Percentiles rank a stretch among this genome's conserved stretches.
These are phyloP conservation scores for Beroe forskalii DNA, from an alignment of 37 sponge, comb jelly and placozoan genomes.

Conservation along the genomic window DNA sequence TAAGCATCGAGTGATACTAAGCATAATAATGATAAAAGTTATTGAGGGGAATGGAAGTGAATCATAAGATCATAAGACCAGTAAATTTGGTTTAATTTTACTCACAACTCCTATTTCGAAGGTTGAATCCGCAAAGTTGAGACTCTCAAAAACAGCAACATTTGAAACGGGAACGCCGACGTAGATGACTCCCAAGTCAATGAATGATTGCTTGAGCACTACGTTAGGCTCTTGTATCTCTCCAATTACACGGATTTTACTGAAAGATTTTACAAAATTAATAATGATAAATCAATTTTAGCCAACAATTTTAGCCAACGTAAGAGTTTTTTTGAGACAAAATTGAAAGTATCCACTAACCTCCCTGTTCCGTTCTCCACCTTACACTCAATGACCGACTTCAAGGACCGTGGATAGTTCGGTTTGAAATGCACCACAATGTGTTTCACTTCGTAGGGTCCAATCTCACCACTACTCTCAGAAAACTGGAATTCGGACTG, in stretches of 20 bases:
- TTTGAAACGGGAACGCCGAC: conserved; percentile 25
- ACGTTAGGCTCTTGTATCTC: conserved; percentile 58
- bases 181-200: conserved; percentile 26
- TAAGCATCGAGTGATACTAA: too few relatives aligned
- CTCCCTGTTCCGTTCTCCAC: conserved; percentile 47
- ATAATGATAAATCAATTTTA: too few relatives aligned
- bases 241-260: conserved; percentile 13
- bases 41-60: background rate
- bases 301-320: too few relatives aligned
- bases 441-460: conserved; percentile 22
- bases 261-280: too few relatives aligned
- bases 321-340: too few relatives aligned
- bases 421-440: conserved; percentile 11
- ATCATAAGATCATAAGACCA: too few relatives aligned
- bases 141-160: conserved; percentile 21
- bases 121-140: conserved; percentile 60
- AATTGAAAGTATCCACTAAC: background rate
- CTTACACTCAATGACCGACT: conserved; percentile 32
- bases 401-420: conserved; percentile 10
- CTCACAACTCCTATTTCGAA: background rate
- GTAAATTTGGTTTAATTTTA: too few relatives aligned
- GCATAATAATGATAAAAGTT: too few relatives aligned
- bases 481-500: conserved; percentile 56
- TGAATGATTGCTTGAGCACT: background rate
- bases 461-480: conserved; percentile 32